Evolutionary conservation across 2,888 invertebrate genomes (phyloP).

Genomic region (Drosophila longiperda): DNA sequence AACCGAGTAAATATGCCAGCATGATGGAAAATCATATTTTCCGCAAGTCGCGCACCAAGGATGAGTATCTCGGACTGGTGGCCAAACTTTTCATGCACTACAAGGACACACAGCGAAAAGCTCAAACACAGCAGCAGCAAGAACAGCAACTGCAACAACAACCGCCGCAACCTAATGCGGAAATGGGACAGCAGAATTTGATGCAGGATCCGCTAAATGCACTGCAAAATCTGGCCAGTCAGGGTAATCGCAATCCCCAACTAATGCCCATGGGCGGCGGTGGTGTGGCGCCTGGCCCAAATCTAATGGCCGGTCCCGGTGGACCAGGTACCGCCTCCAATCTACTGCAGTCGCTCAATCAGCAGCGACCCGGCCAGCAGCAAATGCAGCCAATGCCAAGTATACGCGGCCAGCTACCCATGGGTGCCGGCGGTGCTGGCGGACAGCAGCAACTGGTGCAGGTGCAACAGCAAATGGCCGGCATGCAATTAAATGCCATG

Average conservation of each 20-base stretch:
- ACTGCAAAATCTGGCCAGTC: slow-evolving; percentile 93
- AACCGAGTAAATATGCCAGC: slow-evolving; percentile 92
- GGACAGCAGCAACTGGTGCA: slow-evolving; percentile 78
- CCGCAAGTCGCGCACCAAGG: slow-evolving; percentile 94
- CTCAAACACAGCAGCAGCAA: slow-evolving; percentile 54
- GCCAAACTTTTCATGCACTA: slow-evolving; percentile 96
- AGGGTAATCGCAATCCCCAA: slow-evolving; percentile 87
- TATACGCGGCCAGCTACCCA: slow-evolving; percentile 84
- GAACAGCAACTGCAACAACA: slow-evolving; percentile 58
- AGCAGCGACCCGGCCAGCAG: slow-evolving; percentile 84
- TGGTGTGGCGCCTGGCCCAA: slow-evolving; percentile 79
- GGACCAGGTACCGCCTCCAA: slow-evolving; percentile 87
- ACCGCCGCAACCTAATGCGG: slow-evolving; percentile 1
- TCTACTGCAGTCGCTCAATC: slow-evolving; percentile 91
- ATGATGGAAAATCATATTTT: slow-evolving; percentile 98
- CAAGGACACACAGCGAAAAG: slow-evolving; percentile 89
- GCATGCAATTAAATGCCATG: slow-evolving; percentile 53
- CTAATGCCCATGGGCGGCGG: slow-evolving; percentile 86
- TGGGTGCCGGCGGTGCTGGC: slow-evolving; percentile 72
- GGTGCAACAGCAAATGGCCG: slow-evolving; percentile 84
- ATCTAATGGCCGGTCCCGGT: slow-evolving; percentile 81
- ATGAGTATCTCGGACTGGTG: slow-evolving; percentile 95
- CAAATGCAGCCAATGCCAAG: slow-evolving; percentile 80
- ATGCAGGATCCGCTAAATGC: slow-evolving; percentile 95
- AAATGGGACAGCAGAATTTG: slow-evolving; percentile 84